Evolutionary conservation across 2,797 vertebrate species (phyloP).

Genomic region (Catostomus latipinnis): DNA sequence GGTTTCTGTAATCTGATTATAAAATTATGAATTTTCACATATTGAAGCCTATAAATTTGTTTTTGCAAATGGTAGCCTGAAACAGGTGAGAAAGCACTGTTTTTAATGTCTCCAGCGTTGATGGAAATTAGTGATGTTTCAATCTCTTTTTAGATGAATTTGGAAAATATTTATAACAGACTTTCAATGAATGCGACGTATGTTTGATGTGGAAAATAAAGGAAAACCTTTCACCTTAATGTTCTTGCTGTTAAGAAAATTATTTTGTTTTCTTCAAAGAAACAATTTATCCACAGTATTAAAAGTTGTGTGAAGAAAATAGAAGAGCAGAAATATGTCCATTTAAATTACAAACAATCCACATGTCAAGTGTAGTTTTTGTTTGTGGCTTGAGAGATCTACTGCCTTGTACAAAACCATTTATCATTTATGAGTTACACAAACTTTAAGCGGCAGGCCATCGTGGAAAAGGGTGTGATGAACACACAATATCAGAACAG

Average conservation of each 20-base stretch:
- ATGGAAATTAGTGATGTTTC: not conserved
- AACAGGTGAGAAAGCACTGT: conserved; percentile 11
- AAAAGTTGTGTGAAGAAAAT: too few relatives aligned
- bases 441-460: conserved; percentile 29
- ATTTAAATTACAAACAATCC: too few relatives aligned
- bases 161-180: conserved; percentile 11
- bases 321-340: not conserved
- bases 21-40: not conserved
- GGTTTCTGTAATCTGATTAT: conserved; percentile 19
- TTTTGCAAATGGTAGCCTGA: not conserved
- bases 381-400: too few relatives aligned
- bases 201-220: conserved; percentile 45
- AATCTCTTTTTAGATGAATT: conserved; percentile 15
- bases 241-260: not conserved
- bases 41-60: not conserved
- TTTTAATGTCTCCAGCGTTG: conserved; percentile 22
- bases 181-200: conserved; percentile 25
- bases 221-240: conserved; percentile 18
- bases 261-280: not conserved
- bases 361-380: too few relatives aligned
- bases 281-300: not conserved
- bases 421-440: conserved; percentile 51
- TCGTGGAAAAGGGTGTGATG: conserved; percentile 41
- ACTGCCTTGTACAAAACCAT: conserved; percentile 10
- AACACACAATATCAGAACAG: conserved; percentile 5